Percentiles rank a stretch among this genome's conserved stretches.
Conservation (phyloP, 2,113 vertebrate species). For the Myodes glareolus region DNA sequence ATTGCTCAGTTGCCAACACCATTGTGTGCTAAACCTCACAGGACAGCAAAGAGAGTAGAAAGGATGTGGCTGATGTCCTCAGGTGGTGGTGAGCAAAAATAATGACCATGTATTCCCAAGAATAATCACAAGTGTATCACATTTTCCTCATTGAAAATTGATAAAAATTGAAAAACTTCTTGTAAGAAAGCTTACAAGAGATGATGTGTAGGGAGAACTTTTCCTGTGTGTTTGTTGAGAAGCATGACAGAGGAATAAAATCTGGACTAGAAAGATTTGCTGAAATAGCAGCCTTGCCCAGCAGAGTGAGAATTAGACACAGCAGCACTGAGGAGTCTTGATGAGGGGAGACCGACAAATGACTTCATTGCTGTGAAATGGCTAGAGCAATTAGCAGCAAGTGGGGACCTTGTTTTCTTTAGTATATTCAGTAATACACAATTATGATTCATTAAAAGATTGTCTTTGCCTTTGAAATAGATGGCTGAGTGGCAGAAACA, state of each 20-base stretch:
- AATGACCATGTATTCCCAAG: neutral
- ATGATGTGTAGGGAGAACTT: neutral
- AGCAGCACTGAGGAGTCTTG: neutral
- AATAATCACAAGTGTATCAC: neutral
- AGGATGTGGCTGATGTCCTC: neutral
- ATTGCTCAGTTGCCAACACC: conserved; percentile 25
- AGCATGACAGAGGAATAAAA: neutral
- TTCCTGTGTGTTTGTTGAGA: conserved; percentile 36
- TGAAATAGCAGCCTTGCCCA: conserved; percentile 4
- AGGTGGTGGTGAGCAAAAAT: neutral
- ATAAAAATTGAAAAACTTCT: too few species aligned
- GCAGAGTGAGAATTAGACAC: neutral
- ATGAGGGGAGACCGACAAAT: neutral
- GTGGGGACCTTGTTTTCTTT: neutral
- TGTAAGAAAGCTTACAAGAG: conserved; percentile 22
- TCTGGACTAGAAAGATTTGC: conserved; percentile 16
- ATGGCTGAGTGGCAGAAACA: neutral
- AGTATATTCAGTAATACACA: conserved; percentile 22
- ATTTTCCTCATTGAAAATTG: neutral
- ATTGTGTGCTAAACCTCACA: neutral
- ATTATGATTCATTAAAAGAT: conserved; percentile 52
- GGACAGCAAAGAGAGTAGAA: neutral
- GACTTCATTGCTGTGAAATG: neutral
- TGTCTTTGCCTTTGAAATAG: neutral
- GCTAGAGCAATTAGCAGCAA: neutral